phyloP scores from a whole-genome alignment of 2,113 vertebrate genomes.

The Conger conger region DNA sequence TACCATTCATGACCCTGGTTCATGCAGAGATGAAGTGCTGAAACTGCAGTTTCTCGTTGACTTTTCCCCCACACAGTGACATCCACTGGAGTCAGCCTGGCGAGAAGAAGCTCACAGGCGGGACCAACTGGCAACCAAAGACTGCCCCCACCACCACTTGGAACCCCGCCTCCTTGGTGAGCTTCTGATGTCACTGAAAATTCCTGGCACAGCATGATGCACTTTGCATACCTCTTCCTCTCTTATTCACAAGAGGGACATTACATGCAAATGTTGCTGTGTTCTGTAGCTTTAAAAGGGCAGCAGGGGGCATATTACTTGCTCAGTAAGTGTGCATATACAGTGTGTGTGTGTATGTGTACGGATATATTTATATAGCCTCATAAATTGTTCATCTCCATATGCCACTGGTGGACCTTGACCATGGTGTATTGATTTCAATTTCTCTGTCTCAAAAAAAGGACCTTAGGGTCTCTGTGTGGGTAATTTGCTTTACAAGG shows the following conservation, averaged over 20 bases:
- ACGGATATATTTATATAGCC: too few relatives aligned
- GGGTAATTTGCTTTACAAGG: too few relatives aligned
- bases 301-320: too few relatives aligned
- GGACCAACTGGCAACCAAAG: constrained; percentile 94
- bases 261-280: too few relatives aligned
- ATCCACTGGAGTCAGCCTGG: constrained; percentile 95
- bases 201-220: neutral
- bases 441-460: neutral
- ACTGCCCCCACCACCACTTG: constrained; percentile 91
- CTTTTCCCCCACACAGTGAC: constrained; percentile 67
- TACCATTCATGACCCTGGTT: neutral
- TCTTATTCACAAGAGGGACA: too few relatives aligned
- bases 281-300: too few relatives aligned
- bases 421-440: neutral
- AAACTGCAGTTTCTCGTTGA: neutral
- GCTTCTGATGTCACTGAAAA: constrained; percentile 37
- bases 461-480: neutral
- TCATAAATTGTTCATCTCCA: too few relatives aligned
- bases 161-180: constrained; percentile 89
- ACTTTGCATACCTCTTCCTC: too few relatives aligned
- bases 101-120: constrained; percentile 92
- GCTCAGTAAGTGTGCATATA: too few relatives aligned
- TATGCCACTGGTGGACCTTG: neutral
- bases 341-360: too few relatives aligned
- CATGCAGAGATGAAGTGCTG: neutral